These are phyloP conservation scores for Pyrocoelia pectoralis DNA, from an alignment of 2,888 invertebrate genomes.

Conservation along the genomic window DNA sequence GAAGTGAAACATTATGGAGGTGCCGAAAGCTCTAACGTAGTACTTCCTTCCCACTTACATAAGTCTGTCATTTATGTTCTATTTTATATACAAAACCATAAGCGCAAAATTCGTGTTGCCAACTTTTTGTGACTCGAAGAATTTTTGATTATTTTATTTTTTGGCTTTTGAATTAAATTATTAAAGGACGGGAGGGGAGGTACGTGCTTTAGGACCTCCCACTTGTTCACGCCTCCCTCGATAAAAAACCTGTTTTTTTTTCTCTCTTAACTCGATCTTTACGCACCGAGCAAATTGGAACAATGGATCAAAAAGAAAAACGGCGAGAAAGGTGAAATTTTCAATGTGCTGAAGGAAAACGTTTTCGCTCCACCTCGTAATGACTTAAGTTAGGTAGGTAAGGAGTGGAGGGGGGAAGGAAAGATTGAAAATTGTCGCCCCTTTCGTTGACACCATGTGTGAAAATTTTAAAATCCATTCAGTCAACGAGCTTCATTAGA, in stretches of 20 bases:
- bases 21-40: slow-evolving; percentile 42
- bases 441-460: slow-evolving; percentile 57
- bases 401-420: slow-evolving; percentile 14
- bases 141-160: no score
- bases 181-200: not conserved
- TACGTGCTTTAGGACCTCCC: no score
- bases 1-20: slow-evolving; percentile 38
- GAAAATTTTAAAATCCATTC: slow-evolving; percentile 56
- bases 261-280: no score
- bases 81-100: not conserved
- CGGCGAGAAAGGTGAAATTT: no score
- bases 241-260: no score
- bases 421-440: slow-evolving; percentile 30
- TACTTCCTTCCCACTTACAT: slow-evolving; percentile 41
- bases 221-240: no score
- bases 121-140: not conserved
- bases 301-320: not conserved
- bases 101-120: slow-evolving; percentile 1
- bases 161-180: no score
- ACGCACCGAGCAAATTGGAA: no score
- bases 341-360: no score
- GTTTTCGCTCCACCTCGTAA: slow-evolving; percentile 19
- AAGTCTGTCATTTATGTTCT: slow-evolving; percentile 30
- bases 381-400: slow-evolving; percentile 21
- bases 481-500: slow-evolving; percentile 55